Evolutionary conservation across 2,797 vertebrate genomes (phyloP).

Genomic region (Petrocephalus sullivani): DNA sequence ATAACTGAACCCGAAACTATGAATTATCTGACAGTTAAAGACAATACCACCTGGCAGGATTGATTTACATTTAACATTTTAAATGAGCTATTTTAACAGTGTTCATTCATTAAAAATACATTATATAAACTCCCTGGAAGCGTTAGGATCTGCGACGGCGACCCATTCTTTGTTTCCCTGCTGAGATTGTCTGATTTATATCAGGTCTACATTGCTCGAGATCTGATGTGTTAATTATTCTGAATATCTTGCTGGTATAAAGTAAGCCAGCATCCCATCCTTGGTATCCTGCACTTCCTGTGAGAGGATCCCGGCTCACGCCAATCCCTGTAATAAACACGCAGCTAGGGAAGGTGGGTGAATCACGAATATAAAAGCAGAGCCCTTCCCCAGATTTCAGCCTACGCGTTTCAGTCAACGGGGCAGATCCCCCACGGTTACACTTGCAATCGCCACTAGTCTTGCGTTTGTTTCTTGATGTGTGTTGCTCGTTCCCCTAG

Average conservation of each 20-base stretch:
- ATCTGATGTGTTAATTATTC: background rate
- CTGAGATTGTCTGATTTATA: background rate
- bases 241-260: background rate
- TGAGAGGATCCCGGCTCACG: background rate
- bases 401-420: background rate
- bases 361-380: background rate
- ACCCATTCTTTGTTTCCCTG: background rate
- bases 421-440: background rate
- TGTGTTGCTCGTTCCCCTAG: background rate
- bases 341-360: background rate
- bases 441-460: background rate
- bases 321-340: background rate
- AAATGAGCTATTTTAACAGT: background rate
- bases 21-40: background rate
- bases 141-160: background rate
- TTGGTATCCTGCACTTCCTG: background rate
- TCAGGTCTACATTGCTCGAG: background rate
- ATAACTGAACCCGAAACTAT: background rate
- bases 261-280: background rate
- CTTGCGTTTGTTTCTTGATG: background rate
- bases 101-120: too few relatives aligned
- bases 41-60: background rate
- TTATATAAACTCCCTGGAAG: too few relatives aligned
- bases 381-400: background rate
- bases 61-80: background rate